phyloP scores from a whole-genome alignment of 1,140 invertebrate genomes.

The Paracyclopina nana region DNA sequence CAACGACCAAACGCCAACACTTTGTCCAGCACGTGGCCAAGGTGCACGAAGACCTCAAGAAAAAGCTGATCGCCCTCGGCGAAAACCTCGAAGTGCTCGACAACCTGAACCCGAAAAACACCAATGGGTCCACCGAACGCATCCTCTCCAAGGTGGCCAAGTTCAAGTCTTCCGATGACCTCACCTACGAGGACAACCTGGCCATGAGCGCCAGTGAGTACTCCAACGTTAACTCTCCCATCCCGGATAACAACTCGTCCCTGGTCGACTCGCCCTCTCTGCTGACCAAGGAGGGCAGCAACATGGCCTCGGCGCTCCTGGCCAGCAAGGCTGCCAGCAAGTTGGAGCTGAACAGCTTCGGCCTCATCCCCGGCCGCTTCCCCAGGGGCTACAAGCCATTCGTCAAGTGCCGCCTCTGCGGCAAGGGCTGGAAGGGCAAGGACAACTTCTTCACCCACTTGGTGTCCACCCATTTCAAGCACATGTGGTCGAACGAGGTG shows the following conservation, averaged over 20 bases:
- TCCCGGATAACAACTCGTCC: neutral
- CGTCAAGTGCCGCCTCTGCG: slow-evolving; percentile 15
- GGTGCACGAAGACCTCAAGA: slow-evolving; percentile 11
- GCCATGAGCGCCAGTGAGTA: neutral
- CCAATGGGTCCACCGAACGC: neutral
- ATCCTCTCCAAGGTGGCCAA: slow-evolving; percentile 6
- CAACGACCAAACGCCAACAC: slow-evolving; percentile 11
- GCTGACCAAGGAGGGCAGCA: too few relatives aligned
- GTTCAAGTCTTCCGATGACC: neutral
- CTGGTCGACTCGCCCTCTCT: too few relatives aligned
- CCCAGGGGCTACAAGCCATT: slow-evolving; percentile 12
- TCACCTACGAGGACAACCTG: neutral
- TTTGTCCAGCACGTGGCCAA: slow-evolving; percentile 9
- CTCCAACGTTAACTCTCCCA: neutral
- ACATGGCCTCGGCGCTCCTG: too few relatives aligned
- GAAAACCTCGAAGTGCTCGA: slow-evolving; percentile 13
- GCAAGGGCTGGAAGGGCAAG: slow-evolving; percentile 12
- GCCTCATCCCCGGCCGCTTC: neutral
- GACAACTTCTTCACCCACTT: slow-evolving; percentile 15
- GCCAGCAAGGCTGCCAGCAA: neutral
- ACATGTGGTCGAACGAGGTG: slow-evolving; percentile 12
- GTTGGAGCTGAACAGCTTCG: neutral
- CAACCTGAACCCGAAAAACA: neutral
- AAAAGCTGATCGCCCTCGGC: slow-evolving; percentile 1
- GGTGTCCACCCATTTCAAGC: slow-evolving; percentile 11